Evolutionary conservation across 2,797 vertebrate species (phyloP), one percentile per base, ranked within the genome.

Genomic region (Sebastes itinus): DNA sequence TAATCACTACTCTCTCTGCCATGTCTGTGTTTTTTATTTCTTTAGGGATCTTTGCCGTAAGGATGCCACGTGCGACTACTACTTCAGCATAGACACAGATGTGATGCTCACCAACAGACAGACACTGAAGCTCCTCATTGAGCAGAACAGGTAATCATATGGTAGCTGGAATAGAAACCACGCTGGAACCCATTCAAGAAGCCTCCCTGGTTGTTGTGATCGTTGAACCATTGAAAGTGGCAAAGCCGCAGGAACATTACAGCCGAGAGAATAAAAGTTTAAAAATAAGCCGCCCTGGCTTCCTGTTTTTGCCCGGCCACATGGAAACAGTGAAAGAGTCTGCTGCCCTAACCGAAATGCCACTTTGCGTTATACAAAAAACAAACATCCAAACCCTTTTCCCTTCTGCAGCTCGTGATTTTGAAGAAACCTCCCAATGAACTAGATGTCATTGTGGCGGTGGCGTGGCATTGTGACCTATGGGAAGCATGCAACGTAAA

Each of bases 21-120:
- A 30, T 79, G 67, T 67, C 25, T 89, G 42, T 80, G 62, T 76
- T 46, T 85, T 60, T 72, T 25, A 23, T 68, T 77, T 69, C 52
- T 73, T 74, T 78, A 99, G 99, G 97, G 97, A 99, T 85, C 90
- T 96, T 84, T 99, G 99, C 89, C 97, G 98, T 22, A 95, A 97
- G 84, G 97, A 99, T 84, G 73, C 94, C 78, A 87, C 92, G 1
- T 99, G 99, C 62, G 96, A 96, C 78, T 97, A 97, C 95, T 99
- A 99, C 92, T 96, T 99, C 87, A 99, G 96, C 92, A 94, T 99
- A n/a, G 98, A 99, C 85, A 91, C 98, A 8, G 97, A 99, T 77
- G 99, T 99, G 2, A 97, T 98, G 90, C 91, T 99, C 88, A 99
- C 97, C 91, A 99, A 99, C 90, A 94, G 93, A 0, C 96, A 96